A percentile compares a stretch with the other conserved stretches of the same genome.
Conservation (phyloP, 2,888 invertebrate genomes). For the Epiblema foenella region DNA sequence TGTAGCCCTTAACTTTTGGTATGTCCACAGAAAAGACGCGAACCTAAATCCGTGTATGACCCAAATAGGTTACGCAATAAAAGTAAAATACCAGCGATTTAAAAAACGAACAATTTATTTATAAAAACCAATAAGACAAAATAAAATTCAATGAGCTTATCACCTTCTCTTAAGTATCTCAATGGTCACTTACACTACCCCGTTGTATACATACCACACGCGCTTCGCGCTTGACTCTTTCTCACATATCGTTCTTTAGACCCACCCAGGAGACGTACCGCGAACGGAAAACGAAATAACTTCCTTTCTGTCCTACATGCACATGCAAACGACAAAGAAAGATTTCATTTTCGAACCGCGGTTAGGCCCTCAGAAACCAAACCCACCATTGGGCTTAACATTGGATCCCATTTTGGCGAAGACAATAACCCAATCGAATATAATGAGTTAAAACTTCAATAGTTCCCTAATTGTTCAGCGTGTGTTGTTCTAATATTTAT, state of each 20-base stretch:
- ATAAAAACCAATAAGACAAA: slow-evolving; percentile 68
- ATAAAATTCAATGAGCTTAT: slow-evolving; percentile 60
- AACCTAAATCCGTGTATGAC: too few species aligned
- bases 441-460: neutral
- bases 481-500: too few species aligned
- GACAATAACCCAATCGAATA: neutral
- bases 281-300: too few species aligned
- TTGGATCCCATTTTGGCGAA: neutral
- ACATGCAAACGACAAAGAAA: too few species aligned
- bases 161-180: slow-evolving; percentile 72
- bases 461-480: neutral
- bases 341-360: too few species aligned
- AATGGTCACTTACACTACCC: slow-evolving; percentile 55
- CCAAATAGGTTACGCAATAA: too few species aligned
- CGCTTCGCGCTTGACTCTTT: slow-evolving; percentile 28
- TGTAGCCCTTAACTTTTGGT: too few species aligned
- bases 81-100: slow-evolving; percentile 22
- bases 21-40: too few species aligned
- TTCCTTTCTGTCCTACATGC: too few species aligned
- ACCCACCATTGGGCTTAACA: neutral
- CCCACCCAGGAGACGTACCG: neutral
- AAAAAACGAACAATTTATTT: slow-evolving; percentile 74
- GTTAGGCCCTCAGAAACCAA: too few species aligned
- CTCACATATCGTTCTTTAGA: slow-evolving; percentile 3
- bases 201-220: slow-evolving; percentile 47